Percentiles rank a stretch among this genome's conserved stretches.
phyloP scores from a whole-genome alignment of 2,888 invertebrate species.

The Drosophila stalkeri region DNA sequence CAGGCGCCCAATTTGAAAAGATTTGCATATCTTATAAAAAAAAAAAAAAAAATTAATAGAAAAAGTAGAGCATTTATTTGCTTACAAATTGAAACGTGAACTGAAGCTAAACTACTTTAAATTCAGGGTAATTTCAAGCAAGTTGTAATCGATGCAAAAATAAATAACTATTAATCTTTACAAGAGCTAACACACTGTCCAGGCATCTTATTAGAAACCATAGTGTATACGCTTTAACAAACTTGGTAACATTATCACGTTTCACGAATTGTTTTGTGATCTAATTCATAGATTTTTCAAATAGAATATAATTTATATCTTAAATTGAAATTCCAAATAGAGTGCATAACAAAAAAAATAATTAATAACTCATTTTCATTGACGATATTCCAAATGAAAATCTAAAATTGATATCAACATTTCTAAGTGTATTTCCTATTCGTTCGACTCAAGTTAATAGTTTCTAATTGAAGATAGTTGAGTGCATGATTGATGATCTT shows the following conservation, averaged over 20 bases:
- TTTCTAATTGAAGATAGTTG: neutral
- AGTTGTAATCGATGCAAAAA: neutral
- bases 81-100: neutral
- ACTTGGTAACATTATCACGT: neutral
- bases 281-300: neutral
- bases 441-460: neutral
- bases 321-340: neutral
- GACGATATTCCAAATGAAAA: neutral
- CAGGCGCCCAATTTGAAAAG: neutral
- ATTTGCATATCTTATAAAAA: neutral
- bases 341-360: neutral
- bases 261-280: neutral
- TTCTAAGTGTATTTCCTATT: neutral
- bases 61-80: slow-evolving; percentile 3
- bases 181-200: neutral
- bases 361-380: neutral
- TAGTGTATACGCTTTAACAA: neutral
- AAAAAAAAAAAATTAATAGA: too few species aligned
- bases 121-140: neutral
- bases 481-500: slow-evolving; percentile 4
- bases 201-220: neutral
- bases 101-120: slow-evolving; percentile 1
- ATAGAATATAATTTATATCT: too few species aligned
- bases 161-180: neutral
- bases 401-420: neutral